Percentiles rank a stretch among this genome's conserved stretches.
Conservation (phyloP, 2,888 invertebrate genomes). For the Drosophila testacea region DNA sequence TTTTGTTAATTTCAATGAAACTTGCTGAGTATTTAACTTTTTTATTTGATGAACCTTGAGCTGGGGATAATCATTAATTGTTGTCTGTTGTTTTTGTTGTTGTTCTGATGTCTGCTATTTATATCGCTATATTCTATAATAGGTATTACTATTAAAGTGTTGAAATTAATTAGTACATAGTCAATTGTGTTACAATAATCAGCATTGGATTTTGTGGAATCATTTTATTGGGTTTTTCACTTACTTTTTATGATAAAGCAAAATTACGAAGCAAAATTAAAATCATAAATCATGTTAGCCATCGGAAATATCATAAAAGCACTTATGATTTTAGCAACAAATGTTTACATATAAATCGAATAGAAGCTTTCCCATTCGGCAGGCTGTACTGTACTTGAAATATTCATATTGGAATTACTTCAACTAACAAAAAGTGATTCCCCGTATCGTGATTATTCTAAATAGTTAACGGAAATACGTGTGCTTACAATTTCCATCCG, state of each 20-base stretch:
- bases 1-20: constrained; percentile 11
- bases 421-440: background rate
- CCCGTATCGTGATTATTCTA: constrained; percentile 2
- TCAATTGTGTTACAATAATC: background rate
- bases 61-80: background rate
- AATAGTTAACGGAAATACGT: constrained; percentile 3
- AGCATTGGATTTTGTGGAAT: constrained; percentile 5
- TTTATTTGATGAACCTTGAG: constrained; percentile 4
- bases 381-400: constrained; percentile 24
- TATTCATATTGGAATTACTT: background rate
- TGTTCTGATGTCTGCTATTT: background rate
- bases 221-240: background rate
- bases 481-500: background rate
- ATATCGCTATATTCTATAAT: background rate
- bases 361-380: background rate
- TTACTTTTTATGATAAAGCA: constrained; percentile 1
- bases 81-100: background rate
- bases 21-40: background rate
- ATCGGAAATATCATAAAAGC: constrained; percentile 6
- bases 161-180: constrained; percentile 10
- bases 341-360: background rate
- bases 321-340: constrained; percentile 6
- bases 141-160: too few relatives aligned
- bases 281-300: constrained; percentile 20
- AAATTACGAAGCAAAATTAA: background rate